These are phyloP conservation scores for Bufotes viridis DNA, from an alignment of 2,797 vertebrate genomes.

Conservation along the genomic window DNA sequence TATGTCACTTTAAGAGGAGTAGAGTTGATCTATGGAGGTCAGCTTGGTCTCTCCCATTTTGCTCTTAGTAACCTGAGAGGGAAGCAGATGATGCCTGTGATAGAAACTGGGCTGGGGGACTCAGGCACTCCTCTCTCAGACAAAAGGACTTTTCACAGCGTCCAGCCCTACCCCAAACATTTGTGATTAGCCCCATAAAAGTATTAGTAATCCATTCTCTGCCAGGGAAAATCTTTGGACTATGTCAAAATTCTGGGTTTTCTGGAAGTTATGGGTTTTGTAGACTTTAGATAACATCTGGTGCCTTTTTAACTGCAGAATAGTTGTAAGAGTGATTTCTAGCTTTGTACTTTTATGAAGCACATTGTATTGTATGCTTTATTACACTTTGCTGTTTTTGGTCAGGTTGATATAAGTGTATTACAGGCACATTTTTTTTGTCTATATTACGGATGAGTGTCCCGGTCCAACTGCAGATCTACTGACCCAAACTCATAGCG, in stretches of 20 bases:
- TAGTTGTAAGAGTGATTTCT: background rate
- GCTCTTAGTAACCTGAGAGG: constrained; percentile 50
- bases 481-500: too few relatives aligned
- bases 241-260: background rate
- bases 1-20: constrained; percentile 25
- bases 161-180: constrained; percentile 58
- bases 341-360: background rate
- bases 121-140: constrained; percentile 28
- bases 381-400: background rate
- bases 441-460: too few relatives aligned
- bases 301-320: background rate
- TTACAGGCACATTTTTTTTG: too few relatives aligned
- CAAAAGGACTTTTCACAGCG: constrained; percentile 59
- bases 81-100: constrained; percentile 63
- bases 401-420: too few relatives aligned
- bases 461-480: too few relatives aligned
- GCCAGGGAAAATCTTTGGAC: background rate
- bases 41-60: background rate
- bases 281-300: background rate
- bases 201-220: constrained; percentile 63
- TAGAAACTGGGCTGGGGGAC: constrained; percentile 36
- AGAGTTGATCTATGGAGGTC: background rate
- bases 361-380: background rate
- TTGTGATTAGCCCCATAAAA: constrained; percentile 60
- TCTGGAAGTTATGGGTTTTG: background rate